phyloP scores from a whole-genome alignment of 2,113 vertebrate genomes.

The Alethe castanea region DNA sequence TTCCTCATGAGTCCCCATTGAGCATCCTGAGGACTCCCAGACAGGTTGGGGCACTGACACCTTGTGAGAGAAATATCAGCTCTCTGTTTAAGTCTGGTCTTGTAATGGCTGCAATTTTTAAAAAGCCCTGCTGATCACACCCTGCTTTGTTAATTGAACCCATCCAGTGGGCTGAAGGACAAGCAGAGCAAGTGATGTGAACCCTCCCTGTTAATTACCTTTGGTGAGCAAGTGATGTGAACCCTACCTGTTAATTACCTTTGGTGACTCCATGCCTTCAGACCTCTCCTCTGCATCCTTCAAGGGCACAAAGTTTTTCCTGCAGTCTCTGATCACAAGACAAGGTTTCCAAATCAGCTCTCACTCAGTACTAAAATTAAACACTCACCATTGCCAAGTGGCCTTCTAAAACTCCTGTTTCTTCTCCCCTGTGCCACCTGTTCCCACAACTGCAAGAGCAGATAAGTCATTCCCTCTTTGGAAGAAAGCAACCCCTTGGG shows the following conservation, averaged over 20 bases:
- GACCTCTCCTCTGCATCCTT: not conserved
- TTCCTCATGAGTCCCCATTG: not conserved
- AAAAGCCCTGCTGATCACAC: not conserved
- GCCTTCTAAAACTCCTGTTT: not conserved
- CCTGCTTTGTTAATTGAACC: not conserved
- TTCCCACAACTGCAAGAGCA: not conserved
- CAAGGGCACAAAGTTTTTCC: not conserved
- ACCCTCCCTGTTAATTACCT: not conserved
- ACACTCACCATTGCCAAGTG: not conserved
- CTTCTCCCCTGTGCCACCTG: not conserved
- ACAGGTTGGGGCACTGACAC: not conserved
- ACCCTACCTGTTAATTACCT: not conserved
- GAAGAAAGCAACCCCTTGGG: not conserved
- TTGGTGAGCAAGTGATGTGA: fast-evolving
- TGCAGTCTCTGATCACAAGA: not conserved
- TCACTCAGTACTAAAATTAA: not conserved
- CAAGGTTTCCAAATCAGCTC: not conserved
- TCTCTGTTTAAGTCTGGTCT: not conserved
- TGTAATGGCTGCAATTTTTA: not conserved
- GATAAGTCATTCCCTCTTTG: not conserved
- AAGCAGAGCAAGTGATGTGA: fast-evolving
- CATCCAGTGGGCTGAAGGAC: not conserved
- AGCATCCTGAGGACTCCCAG: not conserved
- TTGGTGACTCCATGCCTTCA: not conserved
- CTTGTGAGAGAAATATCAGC: not conserved